These are phyloP conservation scores for Antheraea pernyi DNA, from an alignment of 1,140 invertebrate species.

Conservation along the genomic window DNA sequence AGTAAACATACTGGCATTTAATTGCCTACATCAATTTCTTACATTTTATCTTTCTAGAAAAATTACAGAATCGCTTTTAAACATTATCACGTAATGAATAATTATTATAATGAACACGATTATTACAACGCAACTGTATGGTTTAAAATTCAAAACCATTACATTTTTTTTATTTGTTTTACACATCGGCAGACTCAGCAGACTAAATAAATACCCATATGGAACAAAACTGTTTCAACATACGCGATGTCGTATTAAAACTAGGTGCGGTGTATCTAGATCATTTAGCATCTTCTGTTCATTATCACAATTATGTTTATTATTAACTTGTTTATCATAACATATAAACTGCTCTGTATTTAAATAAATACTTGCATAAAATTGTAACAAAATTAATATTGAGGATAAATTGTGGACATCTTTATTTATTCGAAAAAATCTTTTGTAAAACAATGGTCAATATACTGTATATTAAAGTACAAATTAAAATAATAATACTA, in stretches of 20 bases:
- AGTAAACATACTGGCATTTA: neutral
- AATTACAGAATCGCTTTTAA: neutral
- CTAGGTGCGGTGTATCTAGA: neutral
- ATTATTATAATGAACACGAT: neutral
- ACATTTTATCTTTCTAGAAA: neutral
- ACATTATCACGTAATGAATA: neutral
- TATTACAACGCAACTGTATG: neutral
- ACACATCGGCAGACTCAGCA: neutral
- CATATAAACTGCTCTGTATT: neutral
- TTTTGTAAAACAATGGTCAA: no score
- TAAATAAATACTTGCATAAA: neutral
- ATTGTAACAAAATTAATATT: no score
- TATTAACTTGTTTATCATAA: constrained; percentile 2
- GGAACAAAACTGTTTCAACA: constrained; percentile 4
- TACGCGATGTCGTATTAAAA: neutral
- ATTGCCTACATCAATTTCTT: neutral
- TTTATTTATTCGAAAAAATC: no score
- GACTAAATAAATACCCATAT: constrained; percentile 1
- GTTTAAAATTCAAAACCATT: neutral
- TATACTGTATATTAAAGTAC: neutral
- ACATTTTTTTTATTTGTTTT: constrained; percentile 3
- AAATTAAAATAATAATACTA: neutral
- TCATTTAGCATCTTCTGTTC: neutral
- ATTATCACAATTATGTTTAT: constrained; percentile 3
- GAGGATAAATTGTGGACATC: no score